Conservation (phyloP, 2,797 vertebrate genomes). For the Sardinella longiceps region DNA sequence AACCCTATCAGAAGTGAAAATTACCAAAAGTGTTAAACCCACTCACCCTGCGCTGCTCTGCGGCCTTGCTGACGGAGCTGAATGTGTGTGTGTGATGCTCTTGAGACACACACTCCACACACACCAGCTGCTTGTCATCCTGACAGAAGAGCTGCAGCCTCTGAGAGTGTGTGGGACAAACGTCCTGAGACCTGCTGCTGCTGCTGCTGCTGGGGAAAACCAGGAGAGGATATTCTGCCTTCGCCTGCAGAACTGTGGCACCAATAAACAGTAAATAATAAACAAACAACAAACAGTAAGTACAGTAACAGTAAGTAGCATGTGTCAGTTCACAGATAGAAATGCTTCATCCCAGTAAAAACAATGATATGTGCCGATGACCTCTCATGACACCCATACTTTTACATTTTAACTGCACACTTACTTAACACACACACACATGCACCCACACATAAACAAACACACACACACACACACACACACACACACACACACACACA, state of each 20-base stretch:
- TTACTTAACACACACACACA: background rate
- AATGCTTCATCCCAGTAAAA: no score
- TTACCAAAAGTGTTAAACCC: no score
- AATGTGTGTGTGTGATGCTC: constrained; percentile 29
- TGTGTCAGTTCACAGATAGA: no score
- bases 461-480: background rate
- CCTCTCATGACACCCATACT: background rate
- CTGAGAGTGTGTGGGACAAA: constrained; percentile 4
- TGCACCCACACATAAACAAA: background rate
- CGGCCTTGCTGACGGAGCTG: constrained; percentile 26
- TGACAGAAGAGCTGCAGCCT: constrained; percentile 29
- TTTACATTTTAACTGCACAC: no score
- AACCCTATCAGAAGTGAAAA: no score
- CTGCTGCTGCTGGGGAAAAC: background rate
- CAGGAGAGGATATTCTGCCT: background rate
- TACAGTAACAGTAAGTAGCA: no score
- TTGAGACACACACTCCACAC: constrained; percentile 18
- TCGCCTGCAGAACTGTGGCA: background rate
- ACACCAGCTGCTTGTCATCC: constrained; percentile 34
- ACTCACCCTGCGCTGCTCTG: background rate
- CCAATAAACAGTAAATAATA: background rate
- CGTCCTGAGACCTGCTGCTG: background rate
- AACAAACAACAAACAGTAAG: background rate
- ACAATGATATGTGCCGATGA: no score
- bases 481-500: background rate